Evolutionary conservation across 2,797 vertebrate genomes (phyloP).

Genomic region (Melopsittacus undulatus): DNA sequence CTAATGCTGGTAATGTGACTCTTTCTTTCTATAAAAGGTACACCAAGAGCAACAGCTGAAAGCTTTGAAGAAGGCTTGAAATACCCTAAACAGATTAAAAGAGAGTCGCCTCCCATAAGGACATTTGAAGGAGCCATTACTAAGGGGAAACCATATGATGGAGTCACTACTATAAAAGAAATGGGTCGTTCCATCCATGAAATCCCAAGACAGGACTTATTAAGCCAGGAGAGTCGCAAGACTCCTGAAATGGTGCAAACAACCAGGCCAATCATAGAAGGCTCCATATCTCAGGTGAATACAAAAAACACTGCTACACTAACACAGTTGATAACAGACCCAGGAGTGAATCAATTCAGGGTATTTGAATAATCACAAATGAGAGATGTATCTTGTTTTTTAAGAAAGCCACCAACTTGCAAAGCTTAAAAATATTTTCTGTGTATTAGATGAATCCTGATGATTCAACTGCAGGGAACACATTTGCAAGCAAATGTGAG

Average conservation of each 20-base stretch:
- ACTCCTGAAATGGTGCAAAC: conserved; percentile 88
- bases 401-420: background rate
- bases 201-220: conserved; percentile 91
- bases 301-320: background rate
- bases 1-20: background rate
- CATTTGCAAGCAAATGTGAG: background rate
- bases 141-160: conserved; percentile 96
- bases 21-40: conserved; percentile 80
- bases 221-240: conserved; percentile 90
- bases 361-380: background rate
- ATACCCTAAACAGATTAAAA: conserved; percentile 95
- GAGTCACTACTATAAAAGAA: conserved; percentile 96
- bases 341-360: background rate
- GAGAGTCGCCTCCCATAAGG: conserved; percentile 93
- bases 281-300: conserved; percentile 90
- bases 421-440: background rate
- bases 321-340: background rate
- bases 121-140: conserved; percentile 93
- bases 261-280: conserved; percentile 85
- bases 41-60: conserved; percentile 90
- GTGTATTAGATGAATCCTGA: background rate
- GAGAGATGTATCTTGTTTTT: background rate
- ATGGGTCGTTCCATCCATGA: conserved; percentile 98
- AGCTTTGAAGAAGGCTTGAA: conserved; percentile 92
- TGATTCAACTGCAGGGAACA: background rate